Percentiles rank a stretch among this genome's conserved stretches.
phyloP scores from a whole-genome alignment of 2,888 invertebrate genomes.

The Andrena minutula region DNA sequence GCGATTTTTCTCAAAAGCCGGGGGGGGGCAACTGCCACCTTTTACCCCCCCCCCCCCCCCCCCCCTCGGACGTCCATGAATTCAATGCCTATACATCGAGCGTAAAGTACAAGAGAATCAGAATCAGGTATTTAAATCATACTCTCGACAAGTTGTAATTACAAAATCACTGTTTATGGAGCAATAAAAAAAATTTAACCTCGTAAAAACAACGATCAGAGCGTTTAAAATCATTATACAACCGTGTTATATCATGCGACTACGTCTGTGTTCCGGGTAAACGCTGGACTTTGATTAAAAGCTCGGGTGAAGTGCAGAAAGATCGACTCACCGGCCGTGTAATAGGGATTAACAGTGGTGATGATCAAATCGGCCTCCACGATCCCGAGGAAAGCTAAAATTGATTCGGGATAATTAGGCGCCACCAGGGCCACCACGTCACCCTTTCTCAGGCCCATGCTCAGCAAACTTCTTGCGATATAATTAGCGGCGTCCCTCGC shows the following conservation, averaged over 20 bases:
- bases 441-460: conserved; percentile 88
- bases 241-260: no score
- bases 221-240: no score
- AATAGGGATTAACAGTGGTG: conserved; percentile 91
- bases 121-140: not conserved
- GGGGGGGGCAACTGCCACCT: no score
- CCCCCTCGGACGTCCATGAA: no score
- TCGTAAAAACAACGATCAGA: no score
- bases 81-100: no score
- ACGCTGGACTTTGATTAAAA: not conserved
- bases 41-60: no score
- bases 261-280: no score
- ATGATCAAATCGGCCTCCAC: conserved; percentile 90
- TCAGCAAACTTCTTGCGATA: conserved; percentile 88
- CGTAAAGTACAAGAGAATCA: not conserved
- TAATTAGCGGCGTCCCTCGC: conserved; percentile 89
- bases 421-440: conserved; percentile 90
- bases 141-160: no score
- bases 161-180: no score
- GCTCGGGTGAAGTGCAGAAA: not conserved
- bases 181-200: no score
- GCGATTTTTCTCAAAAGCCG: no score
- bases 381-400: conserved; percentile 88
- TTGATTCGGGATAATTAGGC: conserved; percentile 92
- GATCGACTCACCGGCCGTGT: conserved; percentile 86